Conservation (phyloP, 2,113 vertebrate genomes). For the Mesembrinibis cayennensis region DNA sequence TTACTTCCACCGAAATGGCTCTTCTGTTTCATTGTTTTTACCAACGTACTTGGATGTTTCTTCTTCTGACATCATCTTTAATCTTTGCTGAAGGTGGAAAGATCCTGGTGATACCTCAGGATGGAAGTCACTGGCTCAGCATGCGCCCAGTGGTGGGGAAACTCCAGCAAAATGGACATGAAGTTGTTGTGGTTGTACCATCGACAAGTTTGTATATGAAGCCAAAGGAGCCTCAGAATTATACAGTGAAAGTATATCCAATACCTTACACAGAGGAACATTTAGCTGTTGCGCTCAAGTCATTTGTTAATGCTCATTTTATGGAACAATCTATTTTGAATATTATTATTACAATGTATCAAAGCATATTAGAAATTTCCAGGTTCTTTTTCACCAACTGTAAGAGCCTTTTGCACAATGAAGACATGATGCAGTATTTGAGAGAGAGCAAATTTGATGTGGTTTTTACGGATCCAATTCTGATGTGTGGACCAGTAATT, state of each 20-base stretch:
- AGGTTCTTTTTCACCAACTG: not conserved
- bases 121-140: slow-evolving; percentile 89
- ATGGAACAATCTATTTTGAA: not conserved
- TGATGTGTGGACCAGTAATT: slow-evolving; percentile 80
- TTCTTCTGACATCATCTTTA: not conserved
- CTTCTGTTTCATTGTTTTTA: not conserved
- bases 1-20: not conserved
- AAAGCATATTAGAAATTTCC: fast-evolving
- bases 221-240: slow-evolving; percentile 66
- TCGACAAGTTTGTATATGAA: slow-evolving; percentile 76
- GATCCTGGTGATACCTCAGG: slow-evolving; percentile 84
- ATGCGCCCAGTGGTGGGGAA: slow-evolving; percentile 71
- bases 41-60: not conserved
- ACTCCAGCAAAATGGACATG: slow-evolving; percentile 80
- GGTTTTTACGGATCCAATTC: slow-evolving; percentile 76
- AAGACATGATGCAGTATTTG: slow-evolving; percentile 57
- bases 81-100: slow-evolving; percentile 54
- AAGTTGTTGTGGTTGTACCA: slow-evolving; percentile 79
- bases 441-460: slow-evolving; percentile 73
- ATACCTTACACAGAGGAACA: slow-evolving; percentile 61
- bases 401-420: slow-evolving; percentile 70
- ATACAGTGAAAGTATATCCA: slow-evolving; percentile 62
- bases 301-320: not conserved
- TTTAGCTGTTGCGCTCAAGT: not conserved
- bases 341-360: not conserved